A percentile compares a stretch with the other conserved stretches of the same genome.
phyloP scores from a whole-genome alignment of 2,888 invertebrate species.

The Cactoblastis cactorum region DNA sequence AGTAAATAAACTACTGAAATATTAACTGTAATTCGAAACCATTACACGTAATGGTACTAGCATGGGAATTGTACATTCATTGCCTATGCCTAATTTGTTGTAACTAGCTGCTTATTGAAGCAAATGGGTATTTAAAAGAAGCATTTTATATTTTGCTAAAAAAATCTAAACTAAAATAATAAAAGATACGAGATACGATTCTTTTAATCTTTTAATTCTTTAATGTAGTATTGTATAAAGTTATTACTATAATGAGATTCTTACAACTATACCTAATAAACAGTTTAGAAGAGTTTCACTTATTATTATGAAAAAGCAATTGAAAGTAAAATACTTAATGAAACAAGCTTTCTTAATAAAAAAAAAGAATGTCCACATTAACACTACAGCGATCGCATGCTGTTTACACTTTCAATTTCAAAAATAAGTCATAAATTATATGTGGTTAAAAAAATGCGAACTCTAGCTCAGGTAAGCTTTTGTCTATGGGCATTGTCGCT shows the following conservation, averaged over 20 bases:
- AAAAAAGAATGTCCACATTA: neutral
- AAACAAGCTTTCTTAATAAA: neutral
- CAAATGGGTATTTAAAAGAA: too few relatives aligned
- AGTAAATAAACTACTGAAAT: constrained; percentile 70
- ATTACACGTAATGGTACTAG: constrained; percentile 71
- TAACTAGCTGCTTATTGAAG: constrained; percentile 9
- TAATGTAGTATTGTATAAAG: too few relatives aligned
- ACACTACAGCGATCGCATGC: neutral
- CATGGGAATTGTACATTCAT: constrained; percentile 59
- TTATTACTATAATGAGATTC: too few relatives aligned
- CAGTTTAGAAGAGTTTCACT: too few relatives aligned
- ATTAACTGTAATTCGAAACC: constrained; percentile 62
- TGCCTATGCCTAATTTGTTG: constrained; percentile 11
- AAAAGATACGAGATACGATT: too few relatives aligned
- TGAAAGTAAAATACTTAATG: too few relatives aligned
- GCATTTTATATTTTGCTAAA: too few relatives aligned
- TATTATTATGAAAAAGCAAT: too few relatives aligned
- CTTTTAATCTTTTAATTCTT: too few relatives aligned
- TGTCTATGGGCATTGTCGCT: constrained; percentile 49
- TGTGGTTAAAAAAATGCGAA: constrained; percentile 34
- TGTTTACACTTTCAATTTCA: constrained; percentile 56
- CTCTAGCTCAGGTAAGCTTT: constrained; percentile 46
- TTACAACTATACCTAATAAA: too few relatives aligned
- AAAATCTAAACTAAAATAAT: too few relatives aligned
- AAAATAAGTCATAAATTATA: constrained; percentile 54